Evolutionary conservation across 2,888 invertebrate genomes (phyloP).

Genomic region (Heliconius aoede): DNA sequence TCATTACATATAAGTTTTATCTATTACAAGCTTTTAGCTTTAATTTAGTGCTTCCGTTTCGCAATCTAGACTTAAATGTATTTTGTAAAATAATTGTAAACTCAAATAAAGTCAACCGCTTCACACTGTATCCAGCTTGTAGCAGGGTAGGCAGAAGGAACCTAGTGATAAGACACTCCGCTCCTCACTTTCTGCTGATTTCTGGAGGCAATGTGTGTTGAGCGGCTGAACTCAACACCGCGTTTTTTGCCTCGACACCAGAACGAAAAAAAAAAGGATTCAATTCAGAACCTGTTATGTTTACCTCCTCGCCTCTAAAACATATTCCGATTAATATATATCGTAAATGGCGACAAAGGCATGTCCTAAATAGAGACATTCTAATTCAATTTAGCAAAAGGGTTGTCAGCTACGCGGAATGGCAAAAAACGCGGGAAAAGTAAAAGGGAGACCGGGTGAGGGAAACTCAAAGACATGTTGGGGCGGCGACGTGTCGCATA

Average conservation of each 20-base stretch:
- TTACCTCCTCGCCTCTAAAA: no score
- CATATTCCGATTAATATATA: no score
- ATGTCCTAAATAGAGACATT: conserved; percentile 45
- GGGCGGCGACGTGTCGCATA: conserved; percentile 67
- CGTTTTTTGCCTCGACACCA: no score
- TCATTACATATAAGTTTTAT: conserved; percentile 9
- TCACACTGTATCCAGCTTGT: no score
- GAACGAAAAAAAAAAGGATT: no score
- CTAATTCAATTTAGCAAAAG: conserved; percentile 79
- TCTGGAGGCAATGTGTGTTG: no score
- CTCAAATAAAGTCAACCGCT: no score
- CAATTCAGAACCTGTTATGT: no score
- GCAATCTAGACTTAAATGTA: neutral
- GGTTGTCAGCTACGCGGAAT: conserved; percentile 78
- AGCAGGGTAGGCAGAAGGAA: no score
- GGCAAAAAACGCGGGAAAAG: conserved; percentile 58
- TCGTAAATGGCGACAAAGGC: conserved; percentile 36
- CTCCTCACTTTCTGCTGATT: no score
- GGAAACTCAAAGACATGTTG: conserved; percentile 68
- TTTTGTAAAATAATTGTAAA: neutral
- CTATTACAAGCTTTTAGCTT: conserved; percentile 8
- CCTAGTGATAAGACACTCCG: no score
- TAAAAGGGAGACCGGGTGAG: conserved; percentile 47
- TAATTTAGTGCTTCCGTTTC: neutral
- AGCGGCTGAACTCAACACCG: no score